Conservation (phyloP, 2,888 invertebrate species). For the Lepas anatifera region DNA sequence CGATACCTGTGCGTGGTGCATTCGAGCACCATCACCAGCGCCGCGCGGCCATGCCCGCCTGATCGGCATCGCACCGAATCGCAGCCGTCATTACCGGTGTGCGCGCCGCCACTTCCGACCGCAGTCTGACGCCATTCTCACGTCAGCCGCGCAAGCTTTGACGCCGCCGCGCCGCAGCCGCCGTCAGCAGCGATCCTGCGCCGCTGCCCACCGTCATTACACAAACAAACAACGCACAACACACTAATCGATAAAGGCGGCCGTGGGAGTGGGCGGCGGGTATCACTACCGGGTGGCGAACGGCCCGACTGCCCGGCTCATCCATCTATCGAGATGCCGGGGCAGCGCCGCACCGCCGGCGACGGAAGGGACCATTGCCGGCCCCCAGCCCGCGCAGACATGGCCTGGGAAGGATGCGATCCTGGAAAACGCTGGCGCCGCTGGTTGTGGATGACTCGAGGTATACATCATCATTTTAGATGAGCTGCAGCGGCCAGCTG, state of each 20-base stretch:
- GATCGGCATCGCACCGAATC: neutral
- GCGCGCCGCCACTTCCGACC: conserved; percentile 8
- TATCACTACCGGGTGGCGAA: too few relatives aligned
- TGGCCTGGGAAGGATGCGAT: neutral
- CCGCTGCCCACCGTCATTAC: neutral
- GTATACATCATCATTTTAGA: too few relatives aligned
- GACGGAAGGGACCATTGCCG: neutral
- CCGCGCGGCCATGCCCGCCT: neutral
- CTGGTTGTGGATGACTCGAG: too few relatives aligned
- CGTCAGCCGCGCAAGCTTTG: conserved; percentile 2
- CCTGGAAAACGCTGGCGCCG: too few relatives aligned
- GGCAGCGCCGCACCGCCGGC: neutral
- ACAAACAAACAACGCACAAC: conserved; percentile 12
- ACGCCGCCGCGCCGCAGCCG: neutral
- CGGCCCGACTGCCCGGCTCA: neutral
- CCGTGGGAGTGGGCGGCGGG: neutral
- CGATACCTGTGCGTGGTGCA: too few relatives aligned
- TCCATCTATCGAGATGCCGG: neutral
- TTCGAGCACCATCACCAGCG: too few relatives aligned
- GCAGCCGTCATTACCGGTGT: neutral
- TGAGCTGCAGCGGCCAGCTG: too few relatives aligned
- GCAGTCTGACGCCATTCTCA: neutral
- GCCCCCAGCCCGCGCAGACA: neutral
- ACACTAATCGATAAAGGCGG: conserved; percentile 10
- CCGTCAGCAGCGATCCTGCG: neutral